Evolutionary conservation across 2,113 vertebrate species (phyloP), one percentile per base, ranked within the genome.

Genomic region (Cygnus atratus): DNA sequence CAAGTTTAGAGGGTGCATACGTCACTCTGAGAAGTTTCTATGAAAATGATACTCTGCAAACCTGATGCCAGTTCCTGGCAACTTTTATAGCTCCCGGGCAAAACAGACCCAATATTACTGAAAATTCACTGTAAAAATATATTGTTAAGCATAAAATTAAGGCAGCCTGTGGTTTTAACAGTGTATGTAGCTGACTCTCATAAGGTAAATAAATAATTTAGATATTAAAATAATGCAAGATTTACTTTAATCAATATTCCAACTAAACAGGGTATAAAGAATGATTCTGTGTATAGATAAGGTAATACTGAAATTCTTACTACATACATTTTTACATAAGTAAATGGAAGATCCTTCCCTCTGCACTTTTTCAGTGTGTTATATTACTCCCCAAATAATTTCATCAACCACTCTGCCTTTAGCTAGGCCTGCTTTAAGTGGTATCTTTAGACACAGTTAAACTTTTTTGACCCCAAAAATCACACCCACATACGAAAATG

Each of bases 1-100:
- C 44, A 10, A 21, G 28, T 76, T 65, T 58, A 75, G 67, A 77
- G 28, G 13, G 18, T 14, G 41, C 17, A 6, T 13, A 7, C 15
- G 5, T 10, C 24, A 9, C 3, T 3, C 25, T 8, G 13, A 52
- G 57, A 48, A 25, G 8, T 19, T 68, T 3, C 80, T 31, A 7
- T 35, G 21, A 3, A 19, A 68, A 57, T 17, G 1, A 8, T 2
- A 0, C 2, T 1, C 20, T 2, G 29, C 17, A 11, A 72, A 68
- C 6, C 48, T 35, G 65, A 11, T 37, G 15, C 16, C 35, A 48
- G 24, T 58, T 72, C 24, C 76, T 0, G 1, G 35, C 39, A 82
- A 5, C 11, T 3, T 14, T 22, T 73, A 58, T 25, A 54, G 26
- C 37, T 66, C 14, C 19, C 72, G 76, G 16, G 71, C 37, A 85